Percentiles rank a stretch among this genome's conserved stretches.
phyloP scores from a whole-genome alignment of 2,888 invertebrate species.

The Cheilosia variabilis region DNA sequence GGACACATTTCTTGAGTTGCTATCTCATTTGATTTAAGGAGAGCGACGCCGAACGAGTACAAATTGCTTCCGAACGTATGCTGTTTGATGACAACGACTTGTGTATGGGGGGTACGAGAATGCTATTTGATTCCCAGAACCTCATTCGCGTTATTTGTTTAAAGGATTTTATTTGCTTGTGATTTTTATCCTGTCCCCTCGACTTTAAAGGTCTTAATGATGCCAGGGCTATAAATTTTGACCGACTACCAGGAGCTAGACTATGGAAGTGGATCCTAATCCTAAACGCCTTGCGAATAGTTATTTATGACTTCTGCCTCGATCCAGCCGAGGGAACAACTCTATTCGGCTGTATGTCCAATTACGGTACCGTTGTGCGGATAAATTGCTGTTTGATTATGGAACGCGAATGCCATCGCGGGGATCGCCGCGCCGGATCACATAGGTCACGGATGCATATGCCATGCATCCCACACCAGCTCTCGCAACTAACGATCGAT shows the following conservation, averaged over 20 bases:
- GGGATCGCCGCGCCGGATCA: constrained; percentile 17
- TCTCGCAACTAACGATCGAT: constrained; percentile 67
- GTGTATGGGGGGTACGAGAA: not conserved
- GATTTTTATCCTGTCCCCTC: not conserved
- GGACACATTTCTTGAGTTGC: constrained; percentile 59
- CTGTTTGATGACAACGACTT: constrained; percentile 37
- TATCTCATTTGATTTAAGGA: constrained; percentile 69
- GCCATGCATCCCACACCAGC: constrained; percentile 50
- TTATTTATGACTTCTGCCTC: constrained; percentile 54
- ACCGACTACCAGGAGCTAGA: constrained; percentile 37
- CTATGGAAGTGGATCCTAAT: constrained; percentile 28
- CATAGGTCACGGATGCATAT: constrained; percentile 62
- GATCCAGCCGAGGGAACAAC: constrained; percentile 36
- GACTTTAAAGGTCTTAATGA: constrained; percentile 38
- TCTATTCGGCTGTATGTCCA: constrained; percentile 52
- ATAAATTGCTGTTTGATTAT: constrained; percentile 67
- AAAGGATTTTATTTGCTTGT: constrained; percentile 36
- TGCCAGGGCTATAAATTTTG: constrained; percentile 33
- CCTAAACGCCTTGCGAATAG: constrained; percentile 29
- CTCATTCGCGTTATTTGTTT: constrained; percentile 48
- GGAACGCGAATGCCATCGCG: constrained; percentile 24
- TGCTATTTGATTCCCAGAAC: constrained; percentile 14
- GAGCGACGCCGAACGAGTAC: constrained; percentile 58
- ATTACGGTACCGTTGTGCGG: constrained; percentile 46
- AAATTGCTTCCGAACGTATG: constrained; percentile 62